Percentiles rank a stretch among this genome's conserved stretches.
These are phyloP conservation scores for Ptychodera flava DNA, from an alignment of 35 echinoderm and acorn worm genomes.

Conservation along the genomic window DNA sequence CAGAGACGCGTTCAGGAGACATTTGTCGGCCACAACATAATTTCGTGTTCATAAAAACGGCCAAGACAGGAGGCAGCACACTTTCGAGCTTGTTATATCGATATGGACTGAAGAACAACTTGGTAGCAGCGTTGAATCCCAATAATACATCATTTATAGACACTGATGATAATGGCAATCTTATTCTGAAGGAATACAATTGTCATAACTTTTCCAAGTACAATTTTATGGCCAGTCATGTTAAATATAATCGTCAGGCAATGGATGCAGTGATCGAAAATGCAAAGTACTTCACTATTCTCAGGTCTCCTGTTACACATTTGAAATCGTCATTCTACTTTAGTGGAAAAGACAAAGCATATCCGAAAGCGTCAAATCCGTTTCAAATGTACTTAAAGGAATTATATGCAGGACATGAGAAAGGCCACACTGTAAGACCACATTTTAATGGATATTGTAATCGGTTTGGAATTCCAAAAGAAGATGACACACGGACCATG, in stretches of 20 bases:
- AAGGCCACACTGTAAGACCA: neutral
- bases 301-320: neutral
- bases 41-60: too few relatives aligned
- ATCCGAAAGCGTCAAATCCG: neutral
- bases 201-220: neutral
- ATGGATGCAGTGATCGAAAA: neutral
- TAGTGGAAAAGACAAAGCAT: neutral
- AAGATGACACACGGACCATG: conserved; percentile 6
- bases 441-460: neutral
- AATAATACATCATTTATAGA: too few relatives aligned
- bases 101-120: too few relatives aligned
- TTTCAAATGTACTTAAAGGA: neutral
- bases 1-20: too few relatives aligned
- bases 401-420: neutral
- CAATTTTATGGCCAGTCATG: neutral
- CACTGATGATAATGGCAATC: too few relatives aligned
- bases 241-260: neutral
- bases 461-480: neutral
- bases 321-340: neutral
- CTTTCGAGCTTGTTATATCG: conserved; percentile 19
- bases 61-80: conserved; percentile 24
- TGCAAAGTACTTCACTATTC: neutral
- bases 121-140: too few relatives aligned
- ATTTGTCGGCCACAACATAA: too few relatives aligned
- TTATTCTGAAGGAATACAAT: too few relatives aligned